Base-by-base conservation (phyloP, 2,113 vertebrate species). In the Xiphophorus hellerii region DNA sequence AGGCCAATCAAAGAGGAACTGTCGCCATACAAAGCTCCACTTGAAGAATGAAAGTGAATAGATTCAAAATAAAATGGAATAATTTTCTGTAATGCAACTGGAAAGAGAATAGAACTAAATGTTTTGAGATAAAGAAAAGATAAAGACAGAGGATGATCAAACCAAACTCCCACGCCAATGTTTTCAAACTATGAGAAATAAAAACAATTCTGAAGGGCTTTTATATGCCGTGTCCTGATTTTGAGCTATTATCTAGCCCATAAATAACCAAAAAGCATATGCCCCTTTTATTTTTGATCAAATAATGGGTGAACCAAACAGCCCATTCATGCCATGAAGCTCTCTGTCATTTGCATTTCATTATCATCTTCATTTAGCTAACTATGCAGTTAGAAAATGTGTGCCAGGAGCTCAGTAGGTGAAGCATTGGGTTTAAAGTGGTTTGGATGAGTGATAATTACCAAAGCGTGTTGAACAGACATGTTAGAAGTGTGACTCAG, bases 1-100 rank as follows among this genome's bases (percentile, higher is more conserved):
- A 39, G 39, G 60, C 62, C 65, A 64, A 86, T 84, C 72, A 66
- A 11, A 33, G 51, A 74, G 62, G 75, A 63, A 66, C 33, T 62
- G 66, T 69, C 60, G 51, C 66, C 73, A 69, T 42, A 22, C 62
- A 74, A 58, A 35, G 68, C 63, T 73, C 27, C 73, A 48, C 20
- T 17, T 54, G n/a, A 20, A 48, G 37, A 75, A 82, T 48, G 71
- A 62, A 31, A 17, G 15, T 9, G 60, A 61, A 29, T 28, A 8
- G 73, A 33, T 37, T 37, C 25, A 13, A 44, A 73, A 82, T 60
- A 77, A 61, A 30, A 25, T 8, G 1, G 39, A 61, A 29, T 29
- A 13, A 2, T 30, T 65, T 58, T n/a, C 39, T 69, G 60, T n/a
- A 35, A 15, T 63, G 39, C 44, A 48, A 35, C 6, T 28, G 22